Conservation (phyloP, 2,888 invertebrate genomes). For the Colletes collaris region DNA sequence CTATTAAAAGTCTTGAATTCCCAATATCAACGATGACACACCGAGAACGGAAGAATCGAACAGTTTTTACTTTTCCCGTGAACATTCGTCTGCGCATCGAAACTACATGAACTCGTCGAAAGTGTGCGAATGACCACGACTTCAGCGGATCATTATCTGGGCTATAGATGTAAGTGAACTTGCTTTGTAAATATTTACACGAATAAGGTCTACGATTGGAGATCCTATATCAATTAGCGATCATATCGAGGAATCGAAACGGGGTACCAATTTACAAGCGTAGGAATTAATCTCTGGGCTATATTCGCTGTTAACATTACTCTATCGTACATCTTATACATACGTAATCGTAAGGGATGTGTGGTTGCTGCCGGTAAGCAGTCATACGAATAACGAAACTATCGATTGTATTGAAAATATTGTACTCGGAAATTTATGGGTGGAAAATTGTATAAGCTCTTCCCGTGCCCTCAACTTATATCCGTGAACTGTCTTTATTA, state of each 20-base stretch:
- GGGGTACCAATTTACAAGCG: constrained; percentile 34
- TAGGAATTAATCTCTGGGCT: constrained; percentile 9
- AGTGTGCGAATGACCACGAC: constrained; percentile 52
- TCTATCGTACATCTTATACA: background rate
- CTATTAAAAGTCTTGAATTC: background rate
- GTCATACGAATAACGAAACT: background rate
- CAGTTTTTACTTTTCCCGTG: no score
- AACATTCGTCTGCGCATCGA: background rate
- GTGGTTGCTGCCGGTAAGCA: constrained; percentile 28
- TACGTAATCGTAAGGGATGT: background rate
- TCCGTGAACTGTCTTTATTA: background rate
- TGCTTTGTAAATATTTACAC: constrained; percentile 51
- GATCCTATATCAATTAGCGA: constrained; percentile 12
- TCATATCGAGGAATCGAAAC: constrained; percentile 16
- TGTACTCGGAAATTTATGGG: background rate
- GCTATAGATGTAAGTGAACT: constrained; percentile 53
- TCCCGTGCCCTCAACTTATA: constrained; percentile 1
- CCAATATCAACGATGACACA: background rate
- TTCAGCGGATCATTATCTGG: constrained; percentile 59
- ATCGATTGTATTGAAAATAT: no score
- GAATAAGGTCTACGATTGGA: background rate
- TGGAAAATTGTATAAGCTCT: constrained; percentile 4
- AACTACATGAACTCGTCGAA: constrained; percentile 2
- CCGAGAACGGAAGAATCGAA: background rate
- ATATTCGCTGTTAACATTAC: constrained; percentile 15